These are phyloP conservation scores for Aurelia aurita DNA, from an alignment of 30 jellyfish, hydroid and myxozoan genomes.

Conservation along the genomic window DNA sequence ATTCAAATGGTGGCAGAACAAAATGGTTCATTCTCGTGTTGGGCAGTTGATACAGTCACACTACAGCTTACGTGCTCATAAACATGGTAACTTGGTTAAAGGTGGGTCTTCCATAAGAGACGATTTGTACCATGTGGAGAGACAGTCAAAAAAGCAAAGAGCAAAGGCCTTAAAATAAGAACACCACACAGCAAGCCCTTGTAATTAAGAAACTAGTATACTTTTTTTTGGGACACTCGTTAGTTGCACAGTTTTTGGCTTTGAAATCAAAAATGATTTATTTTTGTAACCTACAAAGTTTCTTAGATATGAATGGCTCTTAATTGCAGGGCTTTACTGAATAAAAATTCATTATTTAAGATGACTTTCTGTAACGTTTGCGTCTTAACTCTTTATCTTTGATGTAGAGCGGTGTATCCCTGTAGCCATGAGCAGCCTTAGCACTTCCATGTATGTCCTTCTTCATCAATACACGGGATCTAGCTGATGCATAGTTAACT, in stretches of 20 bases:
- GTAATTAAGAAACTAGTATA: no score
- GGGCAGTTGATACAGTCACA: conserved; percentile 52
- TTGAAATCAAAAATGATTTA: no score
- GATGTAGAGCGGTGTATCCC: conserved; percentile 27
- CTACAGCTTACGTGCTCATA: conserved; percentile 41
- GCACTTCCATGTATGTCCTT: conserved; percentile 33
- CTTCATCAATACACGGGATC: conserved; percentile 50
- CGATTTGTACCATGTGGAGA: conserved; percentile 49
- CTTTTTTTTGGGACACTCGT: no score
- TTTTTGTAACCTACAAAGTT: conserved; percentile 18
- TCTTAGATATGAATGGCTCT: conserved; percentile 12
- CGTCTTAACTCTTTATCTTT: conserved; percentile 4
- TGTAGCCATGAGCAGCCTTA: conserved; percentile 57
- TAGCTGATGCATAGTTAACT: conserved; percentile 44
- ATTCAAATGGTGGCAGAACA: conserved; percentile 59
- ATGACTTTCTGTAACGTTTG: conserved; percentile 29
- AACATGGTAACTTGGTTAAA: conserved; percentile 34
- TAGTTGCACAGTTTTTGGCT: no score
- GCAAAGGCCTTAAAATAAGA: conserved; percentile 23
- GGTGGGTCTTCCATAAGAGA: conserved; percentile 61
- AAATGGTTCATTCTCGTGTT: conserved; percentile 56
- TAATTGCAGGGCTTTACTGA: conserved; percentile 29
- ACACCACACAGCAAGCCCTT: neutral
- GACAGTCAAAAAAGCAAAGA: conserved; percentile 43
- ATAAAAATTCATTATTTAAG: conserved; percentile 7